Evolutionary conservation across 2,888 invertebrate genomes (phyloP).

Genomic region (Caenorhabditis auriculariae): DNA sequence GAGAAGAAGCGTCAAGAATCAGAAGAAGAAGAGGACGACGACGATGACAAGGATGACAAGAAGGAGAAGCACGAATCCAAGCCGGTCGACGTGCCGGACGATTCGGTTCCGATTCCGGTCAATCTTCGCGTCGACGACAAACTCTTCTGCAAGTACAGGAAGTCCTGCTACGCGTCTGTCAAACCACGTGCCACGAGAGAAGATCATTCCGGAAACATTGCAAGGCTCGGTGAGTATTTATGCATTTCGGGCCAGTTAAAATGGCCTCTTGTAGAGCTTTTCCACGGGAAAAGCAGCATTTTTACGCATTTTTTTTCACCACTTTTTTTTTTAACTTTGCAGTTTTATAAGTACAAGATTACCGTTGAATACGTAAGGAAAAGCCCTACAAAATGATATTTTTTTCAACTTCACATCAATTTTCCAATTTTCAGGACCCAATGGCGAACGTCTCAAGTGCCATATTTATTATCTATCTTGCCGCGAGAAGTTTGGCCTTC

Average conservation of each 20-base stretch:
- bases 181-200: conserved; percentile 26
- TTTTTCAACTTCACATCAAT: not conserved
- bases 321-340: too few species aligned
- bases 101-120: conserved; percentile 13
- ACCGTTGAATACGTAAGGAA: too few species aligned
- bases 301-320: too few species aligned
- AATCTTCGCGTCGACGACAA: conserved; percentile 16
- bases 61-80: conserved; percentile 4
- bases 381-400: too few species aligned
- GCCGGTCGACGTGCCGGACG: conserved; percentile 47
- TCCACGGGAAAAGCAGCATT: too few species aligned
- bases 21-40: conserved; percentile 10
- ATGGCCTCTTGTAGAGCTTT: too few species aligned
- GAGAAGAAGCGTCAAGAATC: conserved; percentile 13
- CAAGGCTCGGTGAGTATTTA: conserved; percentile 28
- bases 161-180: conserved; percentile 48
- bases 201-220: conserved; percentile 37
- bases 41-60: conserved; percentile 15
- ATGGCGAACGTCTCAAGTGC: conserved; percentile 31
- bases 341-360: too few species aligned
- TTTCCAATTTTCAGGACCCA: conserved; percentile 14
- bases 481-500: conserved; percentile 51
- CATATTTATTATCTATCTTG: conserved; percentile 50
- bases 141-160: conserved; percentile 51
- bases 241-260: too few species aligned